Evolutionary conservation across 1,140 invertebrate genomes (phyloP), one percentile per base, ranked within the genome.

Genomic region (Lepidotrigona ventralis): DNA sequence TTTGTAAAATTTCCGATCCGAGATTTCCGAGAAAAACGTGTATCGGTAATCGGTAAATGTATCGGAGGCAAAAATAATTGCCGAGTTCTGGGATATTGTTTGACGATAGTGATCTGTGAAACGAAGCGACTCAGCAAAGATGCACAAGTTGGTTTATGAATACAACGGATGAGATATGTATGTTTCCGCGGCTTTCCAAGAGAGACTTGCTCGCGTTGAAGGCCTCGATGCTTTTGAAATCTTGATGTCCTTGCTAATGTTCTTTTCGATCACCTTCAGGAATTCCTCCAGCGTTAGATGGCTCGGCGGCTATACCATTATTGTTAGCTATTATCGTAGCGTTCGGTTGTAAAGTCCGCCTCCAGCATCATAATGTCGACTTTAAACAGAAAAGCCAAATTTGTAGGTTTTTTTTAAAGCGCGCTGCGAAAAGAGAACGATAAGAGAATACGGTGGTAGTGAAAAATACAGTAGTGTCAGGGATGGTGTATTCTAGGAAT

Each of bases 291-390:
- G 94, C 11, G 96, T 95, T 0, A n/a, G n/a, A n/a, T n/a, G n/a
- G n/a, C n/a, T n/a, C n/a, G 93, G 93, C 4, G 97, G 97, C 29
- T 98, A 97, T 9, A 96, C 97, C 98, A 99, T 98, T 21, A 99
- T 95, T 0, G 98, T n/a, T n/a, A n/a, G 97, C n/a, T n/a, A n/a
- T n/a, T 11, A 6, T 83, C 29, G 33, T 86, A 33, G 33, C 92
- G 39, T 93, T 92, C 2, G 95, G 83, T 87, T n/a, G 96, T 95
- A 21, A 99, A 96, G 92, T 99, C 98, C 1, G 97, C 98, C 95
- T 99, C 98, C 73, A 99, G 94, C 96, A 99, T 98, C 92, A 97
- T 33, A 33, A 33, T 33, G 33, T 33, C 33, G 33, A 3, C 33
- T 33, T 33, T 33, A 33, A 33, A 33, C 33, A 96, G 51, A 96